Evolutionary conservation across 2,797 vertebrate species (phyloP), one percentile per base, ranked within the genome.

Genomic region (Cygnus olor): DNA sequence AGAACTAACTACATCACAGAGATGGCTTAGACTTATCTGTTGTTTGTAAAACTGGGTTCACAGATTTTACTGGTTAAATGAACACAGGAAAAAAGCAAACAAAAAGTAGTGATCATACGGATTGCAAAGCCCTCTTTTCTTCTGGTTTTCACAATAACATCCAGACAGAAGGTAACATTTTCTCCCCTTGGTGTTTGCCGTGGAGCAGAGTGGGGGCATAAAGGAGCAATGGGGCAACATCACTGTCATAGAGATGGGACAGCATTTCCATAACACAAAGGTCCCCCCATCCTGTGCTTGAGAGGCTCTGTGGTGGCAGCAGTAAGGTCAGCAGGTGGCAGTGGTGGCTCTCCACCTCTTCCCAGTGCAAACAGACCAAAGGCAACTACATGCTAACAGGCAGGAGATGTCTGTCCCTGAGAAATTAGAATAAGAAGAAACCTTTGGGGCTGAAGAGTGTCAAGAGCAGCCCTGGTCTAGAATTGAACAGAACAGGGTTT

Each of bases 371-470:
- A 54, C 15, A 64, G 53, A 51, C 44, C 27, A 78, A 72, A 87
- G 42, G 30, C 32, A 90, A 20, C 9, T 64, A 72, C 53, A 32
- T 2, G 2, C 19, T 70, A 11, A 44, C 44, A 82, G 51, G 27
- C 24, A 80, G 60, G 30, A 94, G 44, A 77, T 42, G 65, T 56
- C 68, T 85, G 51, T 9, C 88, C 51, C 79, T 77, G 42, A 79
- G 66, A 85, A 85, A 66, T 51, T 64, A 80, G 85, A 94, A 66
- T 69, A 80, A 60, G 84, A 71, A 32, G 54, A 63, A 92, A 47
- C 5, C 10, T 61, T 40, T 53, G 22, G 28, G 9, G 77, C 30
- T 47, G n/a, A 85, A 80, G 60, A 44, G 36, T 65, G n/a, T 27
- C 1, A 11, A 80, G 16, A 65, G 44, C 38, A 44, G 40, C 32